These are phyloP conservation scores for Osmoderma eremita DNA, from an alignment of 2,888 invertebrate species.

Conservation along the genomic window DNA sequence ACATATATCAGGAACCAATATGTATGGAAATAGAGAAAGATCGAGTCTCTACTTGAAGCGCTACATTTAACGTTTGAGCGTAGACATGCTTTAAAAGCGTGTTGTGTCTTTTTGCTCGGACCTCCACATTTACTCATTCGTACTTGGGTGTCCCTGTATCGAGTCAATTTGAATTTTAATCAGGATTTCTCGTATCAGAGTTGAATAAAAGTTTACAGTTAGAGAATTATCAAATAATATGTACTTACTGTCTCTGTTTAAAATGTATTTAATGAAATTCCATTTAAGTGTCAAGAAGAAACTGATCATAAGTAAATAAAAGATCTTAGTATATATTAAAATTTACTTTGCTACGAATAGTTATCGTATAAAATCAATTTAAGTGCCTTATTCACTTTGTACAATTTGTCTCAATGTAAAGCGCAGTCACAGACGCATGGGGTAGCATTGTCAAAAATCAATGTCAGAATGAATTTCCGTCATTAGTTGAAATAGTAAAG, in stretches of 20 bases:
- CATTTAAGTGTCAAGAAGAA: too few relatives aligned
- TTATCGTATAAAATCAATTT: conserved; percentile 17
- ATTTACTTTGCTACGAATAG: not conserved
- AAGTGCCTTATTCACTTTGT: not conserved
- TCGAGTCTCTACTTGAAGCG: conserved; percentile 35
- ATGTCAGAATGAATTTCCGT: too few relatives aligned
- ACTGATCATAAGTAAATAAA: not conserved
- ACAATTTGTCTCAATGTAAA: not conserved
- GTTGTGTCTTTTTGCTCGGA: conserved; percentile 31
- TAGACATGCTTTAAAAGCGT: conserved; percentile 40
- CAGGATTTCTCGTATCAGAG: too few relatives aligned
- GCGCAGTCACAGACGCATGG: too few relatives aligned
- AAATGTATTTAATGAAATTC: too few relatives aligned
- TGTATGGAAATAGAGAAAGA: conserved; percentile 57
- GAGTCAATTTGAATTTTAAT: conserved; percentile 18
- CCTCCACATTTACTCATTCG: conserved; percentile 11
- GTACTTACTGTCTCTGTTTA: too few relatives aligned
- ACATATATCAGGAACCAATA: conserved; percentile 58
- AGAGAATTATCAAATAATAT: too few relatives aligned
- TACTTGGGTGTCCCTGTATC: conserved; percentile 8
- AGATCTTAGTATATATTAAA: not conserved
- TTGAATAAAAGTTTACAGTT: too few relatives aligned
- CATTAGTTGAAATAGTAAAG: too few relatives aligned
- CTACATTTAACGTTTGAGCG: conserved; percentile 38
- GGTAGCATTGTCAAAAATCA: too few relatives aligned